phyloP scores from a whole-genome alignment of 2,113 vertebrate genomes.

The Limnothrissa miodon region DNA sequence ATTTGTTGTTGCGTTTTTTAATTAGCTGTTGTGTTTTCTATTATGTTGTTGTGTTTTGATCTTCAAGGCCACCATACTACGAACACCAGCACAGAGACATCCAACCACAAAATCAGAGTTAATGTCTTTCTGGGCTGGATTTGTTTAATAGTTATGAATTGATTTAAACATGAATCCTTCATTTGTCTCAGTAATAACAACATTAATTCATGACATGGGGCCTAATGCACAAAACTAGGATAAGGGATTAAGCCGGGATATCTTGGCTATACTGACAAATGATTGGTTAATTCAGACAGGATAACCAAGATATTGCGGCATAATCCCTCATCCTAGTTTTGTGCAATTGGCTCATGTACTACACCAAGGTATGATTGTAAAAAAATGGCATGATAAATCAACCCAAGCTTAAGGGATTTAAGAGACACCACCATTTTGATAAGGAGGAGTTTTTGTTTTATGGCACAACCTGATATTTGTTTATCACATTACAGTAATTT shows the following conservation, averaged over 20 bases:
- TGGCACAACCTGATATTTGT: neutral
- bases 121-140: neutral
- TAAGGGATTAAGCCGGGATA: too few species aligned
- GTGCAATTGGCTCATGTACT: too few species aligned
- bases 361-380: neutral
- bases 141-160: neutral
- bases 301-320: too few species aligned
- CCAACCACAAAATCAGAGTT: neutral
- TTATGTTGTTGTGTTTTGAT: too few species aligned
- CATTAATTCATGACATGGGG: neutral
- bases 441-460: neutral
- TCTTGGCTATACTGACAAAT: too few species aligned
- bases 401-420: neutral
- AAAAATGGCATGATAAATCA: neutral
- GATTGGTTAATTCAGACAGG: too few species aligned
- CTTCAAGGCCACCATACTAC: too few species aligned
- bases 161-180: neutral
- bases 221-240: too few species aligned
- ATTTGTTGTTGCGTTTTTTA: too few species aligned
- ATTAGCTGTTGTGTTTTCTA: too few species aligned
- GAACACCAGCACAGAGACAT: too few species aligned
- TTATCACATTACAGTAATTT: neutral
- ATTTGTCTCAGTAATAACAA: neutral
- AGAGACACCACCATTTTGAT: neutral
- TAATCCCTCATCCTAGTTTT: too few species aligned